Conservation (phyloP, 2,888 invertebrate species). For the Chydorus sphaericus region DNA sequence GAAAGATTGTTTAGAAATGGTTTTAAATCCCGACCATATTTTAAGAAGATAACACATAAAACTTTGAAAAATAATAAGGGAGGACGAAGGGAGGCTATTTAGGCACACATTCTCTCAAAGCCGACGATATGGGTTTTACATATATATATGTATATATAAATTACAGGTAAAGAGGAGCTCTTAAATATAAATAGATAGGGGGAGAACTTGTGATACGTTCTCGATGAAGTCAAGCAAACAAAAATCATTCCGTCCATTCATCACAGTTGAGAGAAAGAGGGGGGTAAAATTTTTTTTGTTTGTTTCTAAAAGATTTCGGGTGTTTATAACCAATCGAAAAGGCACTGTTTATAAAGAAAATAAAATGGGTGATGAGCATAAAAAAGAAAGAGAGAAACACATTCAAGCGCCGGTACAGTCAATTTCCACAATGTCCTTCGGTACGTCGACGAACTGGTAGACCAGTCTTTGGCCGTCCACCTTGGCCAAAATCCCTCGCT, state of each 20-base stretch:
- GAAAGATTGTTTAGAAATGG: no score
- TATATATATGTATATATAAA: background rate
- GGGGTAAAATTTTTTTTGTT: background rate
- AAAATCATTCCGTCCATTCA: no score
- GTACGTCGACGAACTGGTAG: constrained; percentile 98
- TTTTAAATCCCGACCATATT: no score
- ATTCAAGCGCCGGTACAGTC: constrained; percentile 73
- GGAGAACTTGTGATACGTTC: background rate
- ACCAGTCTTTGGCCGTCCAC: constrained; percentile 98
- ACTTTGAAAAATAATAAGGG: no score
- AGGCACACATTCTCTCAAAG: no score
- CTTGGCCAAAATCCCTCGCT: constrained; percentile 95
- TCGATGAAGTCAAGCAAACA: no score
- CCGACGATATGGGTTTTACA: background rate
- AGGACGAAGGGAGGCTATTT: no score
- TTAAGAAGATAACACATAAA: no score
- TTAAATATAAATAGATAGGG: background rate
- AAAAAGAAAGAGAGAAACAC: background rate
- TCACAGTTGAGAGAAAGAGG: background rate
- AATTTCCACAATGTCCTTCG: constrained; percentile 94
- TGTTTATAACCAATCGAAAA: background rate
- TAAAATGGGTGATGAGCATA: background rate
- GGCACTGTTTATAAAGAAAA: background rate
- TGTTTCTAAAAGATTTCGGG: background rate
- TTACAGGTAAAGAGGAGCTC: background rate